Base-by-base conservation (phyloP, 23 tunicate species). In the Styela clava region DNA sequence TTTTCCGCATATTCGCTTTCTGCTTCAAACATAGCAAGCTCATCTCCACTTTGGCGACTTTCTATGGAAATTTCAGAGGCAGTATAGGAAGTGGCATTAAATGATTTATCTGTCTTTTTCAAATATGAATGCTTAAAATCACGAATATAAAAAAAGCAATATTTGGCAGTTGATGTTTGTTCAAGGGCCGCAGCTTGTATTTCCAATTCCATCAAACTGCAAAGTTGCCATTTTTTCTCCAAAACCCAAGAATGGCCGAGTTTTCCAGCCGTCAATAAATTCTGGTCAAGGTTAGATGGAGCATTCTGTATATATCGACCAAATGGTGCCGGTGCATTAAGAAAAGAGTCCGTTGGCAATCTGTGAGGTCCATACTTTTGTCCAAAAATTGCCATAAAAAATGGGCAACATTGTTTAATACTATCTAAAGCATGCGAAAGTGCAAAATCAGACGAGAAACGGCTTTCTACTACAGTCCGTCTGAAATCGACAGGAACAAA, bases 171-270 rank as follows among this genome's bases (percentile, higher is more conserved):
- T 1, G 79, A 32, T 0, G 30, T 34, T 34, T 82, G 74, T n/a
- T 62, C 37, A 63, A 91, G 82, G 22, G 78, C 79, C 33, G 97
- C 89, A 24, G 79, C 52, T 18, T 82, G 52, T 0, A 91, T 78
- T 72, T 91, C 97, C 25, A 91, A 37, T 37, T 91, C 90, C 84
- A 91, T 68, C 81, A 86, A 82, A 37, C 97, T 91, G 69, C 97
- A 91, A 2, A 32, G 5, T 24, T 86, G 97, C 63, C 69, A 83
- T 51, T 82, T 52, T 22, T 56, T 33, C 16, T 91, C 87, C 77
- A 91, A 18, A 68, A 91, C 84, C 97, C 97, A 91, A 16, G 86
- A 79, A 74, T 91, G 83, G 20, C 89, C 90, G 35, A 61, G 76
- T 24, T 70, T 69, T 12, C 77, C 72, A 24, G 97, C 97, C 2